Conservation (phyloP, 2,113 vertebrate species). For the Phoenicopterus ruber region DNA sequence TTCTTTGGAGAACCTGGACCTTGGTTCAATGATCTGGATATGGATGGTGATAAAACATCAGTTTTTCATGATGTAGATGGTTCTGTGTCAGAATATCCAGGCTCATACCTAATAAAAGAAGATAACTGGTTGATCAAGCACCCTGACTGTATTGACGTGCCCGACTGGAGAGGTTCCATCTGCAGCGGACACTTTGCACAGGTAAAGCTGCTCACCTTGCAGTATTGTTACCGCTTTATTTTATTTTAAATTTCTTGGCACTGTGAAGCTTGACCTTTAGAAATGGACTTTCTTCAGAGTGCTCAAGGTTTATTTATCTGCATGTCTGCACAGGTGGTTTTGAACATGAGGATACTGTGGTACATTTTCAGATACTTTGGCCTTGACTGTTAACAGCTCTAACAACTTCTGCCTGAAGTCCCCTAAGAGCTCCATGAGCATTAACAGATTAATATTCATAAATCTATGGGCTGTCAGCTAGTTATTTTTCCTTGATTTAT, state of each 20-base stretch:
- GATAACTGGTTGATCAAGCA: conserved; percentile 96
- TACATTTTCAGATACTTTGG: neutral
- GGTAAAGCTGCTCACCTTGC: conserved; percentile 68
- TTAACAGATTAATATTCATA: conserved; percentile 17
- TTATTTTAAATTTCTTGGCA: neutral
- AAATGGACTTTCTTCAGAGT: neutral
- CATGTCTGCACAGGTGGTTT: neutral
- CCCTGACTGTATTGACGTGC: conserved; percentile 91
- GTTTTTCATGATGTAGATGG: conserved; percentile 94
- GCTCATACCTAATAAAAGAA: conserved; percentile 91
- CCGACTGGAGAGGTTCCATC: conserved; percentile 93
- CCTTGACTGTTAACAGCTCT: neutral
- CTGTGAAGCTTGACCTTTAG: neutral
- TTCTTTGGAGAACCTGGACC: conserved; percentile 96
- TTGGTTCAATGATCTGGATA: conserved; percentile 92
- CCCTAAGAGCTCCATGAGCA: neutral
- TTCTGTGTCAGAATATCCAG: conserved; percentile 92
- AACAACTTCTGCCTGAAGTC: neutral
- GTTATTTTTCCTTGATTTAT: conserved; percentile 8
- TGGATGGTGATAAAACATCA: conserved; percentile 97
- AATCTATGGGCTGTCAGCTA: neutral
- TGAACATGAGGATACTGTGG: neutral
- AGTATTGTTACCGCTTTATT: neutral
- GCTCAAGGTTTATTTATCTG: neutral
- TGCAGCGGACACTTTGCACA: conserved; percentile 93